Conservation (phyloP, 2,888 invertebrate genomes). For the Nephrocerus scutellatus region DNA sequence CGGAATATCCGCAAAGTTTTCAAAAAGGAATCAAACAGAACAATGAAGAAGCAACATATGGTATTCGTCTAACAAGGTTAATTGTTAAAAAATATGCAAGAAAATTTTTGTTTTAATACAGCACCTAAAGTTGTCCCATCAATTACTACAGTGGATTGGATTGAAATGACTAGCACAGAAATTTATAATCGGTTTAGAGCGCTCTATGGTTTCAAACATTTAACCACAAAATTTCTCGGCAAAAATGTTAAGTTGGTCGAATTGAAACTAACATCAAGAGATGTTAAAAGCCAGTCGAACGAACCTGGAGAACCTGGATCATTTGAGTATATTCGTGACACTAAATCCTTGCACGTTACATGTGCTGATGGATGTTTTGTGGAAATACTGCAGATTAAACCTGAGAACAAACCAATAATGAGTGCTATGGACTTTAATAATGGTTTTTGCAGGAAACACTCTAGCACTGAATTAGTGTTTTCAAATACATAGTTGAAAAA, state of each 20-base stretch:
- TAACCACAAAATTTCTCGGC: constrained; percentile 57
- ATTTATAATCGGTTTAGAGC: constrained; percentile 68
- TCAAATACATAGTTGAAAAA: constrained; percentile 9
- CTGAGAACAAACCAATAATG: constrained; percentile 66
- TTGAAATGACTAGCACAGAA: constrained; percentile 54
- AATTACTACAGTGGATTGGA: constrained; percentile 61
- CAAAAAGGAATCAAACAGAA: constrained; percentile 56
- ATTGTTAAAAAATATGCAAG: neutral
- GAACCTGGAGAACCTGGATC: constrained; percentile 53
- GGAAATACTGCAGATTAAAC: constrained; percentile 57
- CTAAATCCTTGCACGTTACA: constrained; percentile 55
- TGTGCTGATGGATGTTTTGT: constrained; percentile 62
- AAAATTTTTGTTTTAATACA: constrained; percentile 44
- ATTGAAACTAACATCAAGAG: constrained; percentile 33
- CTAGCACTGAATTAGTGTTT: constrained; percentile 4
- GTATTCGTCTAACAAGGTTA: constrained; percentile 46
- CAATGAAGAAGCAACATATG: constrained; percentile 58
- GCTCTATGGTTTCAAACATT: constrained; percentile 56
- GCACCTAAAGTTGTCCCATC: constrained; percentile 65
- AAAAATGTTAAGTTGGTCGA: constrained; percentile 58
- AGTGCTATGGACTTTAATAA: constrained; percentile 76
- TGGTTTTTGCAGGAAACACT: constrained; percentile 65
- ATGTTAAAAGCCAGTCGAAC: constrained; percentile 8
- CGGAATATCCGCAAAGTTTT: constrained; percentile 55
- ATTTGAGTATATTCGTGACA: constrained; percentile 54